These are phyloP conservation scores for Holcopasites calliopsidis DNA, from an alignment of 1,140 invertebrate genomes.

Conservation along the genomic window DNA sequence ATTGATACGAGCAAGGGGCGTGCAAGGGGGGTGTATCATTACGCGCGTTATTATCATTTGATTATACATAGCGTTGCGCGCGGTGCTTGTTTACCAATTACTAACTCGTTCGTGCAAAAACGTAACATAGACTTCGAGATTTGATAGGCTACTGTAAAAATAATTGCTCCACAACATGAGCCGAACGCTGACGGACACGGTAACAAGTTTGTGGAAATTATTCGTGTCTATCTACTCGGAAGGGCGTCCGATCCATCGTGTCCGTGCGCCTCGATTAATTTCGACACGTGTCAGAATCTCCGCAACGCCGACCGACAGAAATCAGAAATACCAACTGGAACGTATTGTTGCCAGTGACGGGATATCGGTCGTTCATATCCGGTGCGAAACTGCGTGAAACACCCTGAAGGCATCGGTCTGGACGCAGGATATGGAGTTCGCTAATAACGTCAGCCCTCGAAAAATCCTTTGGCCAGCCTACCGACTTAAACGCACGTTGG, in stretches of 20 bases:
- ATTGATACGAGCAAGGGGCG: background rate
- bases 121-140: too few relatives aligned
- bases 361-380: conserved; percentile 63
- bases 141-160: background rate
- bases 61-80: too few relatives aligned
- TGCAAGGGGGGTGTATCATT: too few relatives aligned
- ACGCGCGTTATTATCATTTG: background rate
- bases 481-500: background rate
- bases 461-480: conserved; percentile 40
- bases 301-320: conserved; percentile 33
- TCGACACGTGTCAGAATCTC: conserved; percentile 35
- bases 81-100: too few relatives aligned
- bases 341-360: conserved; percentile 52
- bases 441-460: conserved; percentile 54
- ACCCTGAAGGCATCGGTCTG: conserved; percentile 42
- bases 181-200: background rate
- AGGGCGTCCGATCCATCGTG: background rate
- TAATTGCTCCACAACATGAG: background rate
- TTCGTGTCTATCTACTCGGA: background rate
- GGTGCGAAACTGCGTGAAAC: conserved; percentile 52
- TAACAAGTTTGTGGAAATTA: background rate
- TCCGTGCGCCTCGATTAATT: conserved; percentile 39
- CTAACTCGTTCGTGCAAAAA: too few relatives aligned
- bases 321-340: conserved; percentile 38
- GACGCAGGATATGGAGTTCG: conserved; percentile 62